Conservation (phyloP, 2,797 vertebrate species). For the Epinephelus coioides region DNA sequence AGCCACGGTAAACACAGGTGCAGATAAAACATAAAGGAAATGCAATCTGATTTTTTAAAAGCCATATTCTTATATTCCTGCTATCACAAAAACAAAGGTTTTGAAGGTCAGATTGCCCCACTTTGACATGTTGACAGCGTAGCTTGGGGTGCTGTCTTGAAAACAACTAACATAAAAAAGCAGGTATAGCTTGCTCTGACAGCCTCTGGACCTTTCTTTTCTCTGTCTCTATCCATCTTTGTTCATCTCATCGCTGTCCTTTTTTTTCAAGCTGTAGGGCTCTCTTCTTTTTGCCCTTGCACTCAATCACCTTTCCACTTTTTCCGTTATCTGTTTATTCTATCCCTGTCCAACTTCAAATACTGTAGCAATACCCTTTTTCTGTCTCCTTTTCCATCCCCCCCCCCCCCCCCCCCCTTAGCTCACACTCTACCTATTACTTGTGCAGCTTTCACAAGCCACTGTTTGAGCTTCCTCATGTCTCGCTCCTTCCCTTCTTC, state of each 20-base stretch:
- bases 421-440: slow-evolving; percentile 46
- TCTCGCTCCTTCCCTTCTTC: slow-evolving; percentile 50
- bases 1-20: slow-evolving; percentile 52
- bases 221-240: slow-evolving; percentile 29
- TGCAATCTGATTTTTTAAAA: slow-evolving; percentile 23
- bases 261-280: slow-evolving; percentile 13
- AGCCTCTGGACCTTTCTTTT: slow-evolving; percentile 23
- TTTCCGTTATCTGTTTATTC: slow-evolving; percentile 59
- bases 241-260: slow-evolving; percentile 8
- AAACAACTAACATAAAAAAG: background rate
- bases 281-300: slow-evolving; percentile 38
- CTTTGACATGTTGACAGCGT: slow-evolving; percentile 22
- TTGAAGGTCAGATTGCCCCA: slow-evolving; percentile 4
- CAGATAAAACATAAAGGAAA: slow-evolving; percentile 42
- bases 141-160: background rate
- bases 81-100: slow-evolving; percentile 3
- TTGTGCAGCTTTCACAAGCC: slow-evolving; percentile 50
- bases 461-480: slow-evolving; percentile 64
- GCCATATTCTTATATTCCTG: background rate
- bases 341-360: slow-evolving; percentile 43
- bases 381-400: slow-evolving; percentile 34
- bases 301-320: slow-evolving; percentile 60
- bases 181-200: slow-evolving; percentile 14
- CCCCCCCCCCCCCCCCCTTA: slow-evolving; percentile 34
- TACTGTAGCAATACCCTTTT: slow-evolving; percentile 13